Percentiles rank a stretch among this genome's conserved stretches.
phyloP scores from a whole-genome alignment of 2,113 vertebrate genomes.

The Ciconia stormi region DNA sequence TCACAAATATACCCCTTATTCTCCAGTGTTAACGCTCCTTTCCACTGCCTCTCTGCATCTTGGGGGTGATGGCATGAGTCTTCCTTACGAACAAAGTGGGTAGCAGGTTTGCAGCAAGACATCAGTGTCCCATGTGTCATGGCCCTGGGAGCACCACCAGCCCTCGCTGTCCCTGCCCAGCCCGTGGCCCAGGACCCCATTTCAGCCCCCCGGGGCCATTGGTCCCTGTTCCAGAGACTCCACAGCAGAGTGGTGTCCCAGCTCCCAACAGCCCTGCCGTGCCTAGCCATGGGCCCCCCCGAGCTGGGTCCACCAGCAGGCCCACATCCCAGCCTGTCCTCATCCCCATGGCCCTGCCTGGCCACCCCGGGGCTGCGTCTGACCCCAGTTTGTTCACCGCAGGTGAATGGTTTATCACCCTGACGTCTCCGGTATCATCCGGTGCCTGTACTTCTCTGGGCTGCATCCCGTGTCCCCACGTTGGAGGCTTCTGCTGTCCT shows the following conservation, averaged over 20 bases:
- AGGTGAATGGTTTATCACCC: not conserved
- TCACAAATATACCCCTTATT: not conserved
- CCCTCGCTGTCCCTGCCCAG: not conserved
- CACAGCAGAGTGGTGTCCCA: not conserved
- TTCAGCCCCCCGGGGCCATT: not conserved
- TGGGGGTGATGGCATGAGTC: fast-evolving
- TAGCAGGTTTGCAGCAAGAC: not conserved
- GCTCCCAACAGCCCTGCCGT: not conserved
- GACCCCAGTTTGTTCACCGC: fast-evolving
- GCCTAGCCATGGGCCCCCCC: too few relatives aligned
- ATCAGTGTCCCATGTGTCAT: not conserved
- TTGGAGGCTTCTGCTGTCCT: not conserved
- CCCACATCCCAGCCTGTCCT: not conserved
- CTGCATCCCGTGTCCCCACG: not conserved
- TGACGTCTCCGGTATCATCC: not conserved
- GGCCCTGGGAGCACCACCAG: not conserved
- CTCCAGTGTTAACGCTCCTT: not conserved
- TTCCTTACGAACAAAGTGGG: not conserved
- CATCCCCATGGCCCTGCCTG: not conserved
- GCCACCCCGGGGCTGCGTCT: not conserved
- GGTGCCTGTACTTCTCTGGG: not conserved
- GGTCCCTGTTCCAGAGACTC: not conserved
- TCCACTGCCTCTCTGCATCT: not conserved
- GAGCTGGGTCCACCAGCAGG: too few relatives aligned
- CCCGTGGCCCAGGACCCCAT: not conserved